Evolutionary conservation across 1,140 invertebrate species (phyloP), one percentile per base, ranked within the genome.

Genomic region (Lineus longissimus): DNA sequence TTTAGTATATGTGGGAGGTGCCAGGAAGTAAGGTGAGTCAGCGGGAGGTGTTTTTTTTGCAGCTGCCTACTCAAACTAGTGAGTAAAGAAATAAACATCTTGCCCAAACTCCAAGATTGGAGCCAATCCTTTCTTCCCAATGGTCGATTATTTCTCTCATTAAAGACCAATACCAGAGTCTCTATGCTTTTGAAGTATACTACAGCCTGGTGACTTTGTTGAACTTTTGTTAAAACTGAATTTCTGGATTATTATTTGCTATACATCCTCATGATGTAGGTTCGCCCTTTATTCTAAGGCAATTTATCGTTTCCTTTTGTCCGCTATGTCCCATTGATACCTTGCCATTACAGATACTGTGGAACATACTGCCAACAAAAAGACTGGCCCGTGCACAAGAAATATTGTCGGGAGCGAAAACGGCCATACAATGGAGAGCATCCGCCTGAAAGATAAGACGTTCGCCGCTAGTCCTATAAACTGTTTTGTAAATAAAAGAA

Each of bases 1-100:
- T 86, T 86, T 72, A 84, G 83, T 67, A 86, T 86, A 69, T 86
- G 85, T 77, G 84, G 85, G 4, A 66, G 85, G 56, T 86, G 85
- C 70, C 85, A 86, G 70, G 81, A 72, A 68, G 73, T 78, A 58
- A 76, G 77, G 76, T 78, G 54, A 22, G 22, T 2, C 0, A 43
- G 40, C 11, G 19, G 11, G 11, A 11, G 19, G 40, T 11, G 19
- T 43, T 43, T 43, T 43, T 43, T 19, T 19, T 43, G 40, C 11
- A 43, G 40, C 11, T 11, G 40, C 19, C 19, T 19, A 43, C 19
- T 43, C 11, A 43, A 43, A 43, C 19, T 11, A 13, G 11, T 43
- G 19, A 13, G 40, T 43, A 13, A 43, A 43, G 19, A 11, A 13
- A 19, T 19, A 11, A 19, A 43, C 40, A 13, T 11, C 11, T 13